Evolutionary conservation across 2,888 invertebrate species (phyloP).

Genomic region (Punctoribates punctum): DNA sequence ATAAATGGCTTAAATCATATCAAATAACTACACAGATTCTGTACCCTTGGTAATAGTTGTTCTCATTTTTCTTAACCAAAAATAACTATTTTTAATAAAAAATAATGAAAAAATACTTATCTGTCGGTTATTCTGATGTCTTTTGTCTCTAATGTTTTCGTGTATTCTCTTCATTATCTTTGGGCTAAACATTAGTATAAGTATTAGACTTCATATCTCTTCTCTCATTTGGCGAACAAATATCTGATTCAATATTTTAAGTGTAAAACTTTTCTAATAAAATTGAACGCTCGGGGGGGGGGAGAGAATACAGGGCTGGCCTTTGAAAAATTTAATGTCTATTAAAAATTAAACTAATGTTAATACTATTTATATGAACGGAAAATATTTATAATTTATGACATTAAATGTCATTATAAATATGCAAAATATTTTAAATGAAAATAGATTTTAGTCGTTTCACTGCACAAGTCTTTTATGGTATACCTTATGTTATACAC

Average conservation of each 20-base stretch:
- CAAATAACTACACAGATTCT: background rate
- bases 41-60: background rate
- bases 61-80: background rate
- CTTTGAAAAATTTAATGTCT: background rate
- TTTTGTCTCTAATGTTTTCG: background rate
- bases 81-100: background rate
- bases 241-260: constrained; percentile 8
- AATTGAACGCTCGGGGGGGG: too few species aligned
- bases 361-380: background rate
- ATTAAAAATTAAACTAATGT: background rate
- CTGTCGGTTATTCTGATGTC: background rate
- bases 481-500: background rate
- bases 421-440: background rate
- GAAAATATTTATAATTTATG: background rate
- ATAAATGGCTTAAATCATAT: background rate
- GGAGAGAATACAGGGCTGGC: too few species aligned
- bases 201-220: background rate
- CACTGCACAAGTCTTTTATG: background rate
- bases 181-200: background rate
- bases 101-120: constrained; percentile 8
- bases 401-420: background rate
- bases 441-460: background rate
- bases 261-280: background rate
- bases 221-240: background rate
- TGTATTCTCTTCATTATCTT: constrained; percentile 17